A percentile compares a stretch with the other conserved stretches of the same genome.
These are phyloP conservation scores for Mormyrus iriodes DNA, from an alignment of 2,113 vertebrate species.

Conservation along the genomic window DNA sequence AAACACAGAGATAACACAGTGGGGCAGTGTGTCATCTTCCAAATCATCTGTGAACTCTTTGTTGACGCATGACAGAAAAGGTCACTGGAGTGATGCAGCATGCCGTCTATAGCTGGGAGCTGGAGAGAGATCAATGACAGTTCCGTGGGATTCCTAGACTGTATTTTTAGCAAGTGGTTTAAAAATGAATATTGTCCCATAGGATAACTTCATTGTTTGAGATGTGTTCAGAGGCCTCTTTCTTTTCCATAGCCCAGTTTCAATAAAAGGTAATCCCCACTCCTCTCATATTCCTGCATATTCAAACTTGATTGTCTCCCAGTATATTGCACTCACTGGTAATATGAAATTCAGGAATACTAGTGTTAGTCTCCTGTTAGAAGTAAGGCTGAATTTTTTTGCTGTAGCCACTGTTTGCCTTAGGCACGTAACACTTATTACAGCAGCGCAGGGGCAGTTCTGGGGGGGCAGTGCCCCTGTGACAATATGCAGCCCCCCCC, in stretches of 20 bases:
- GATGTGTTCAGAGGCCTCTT: background rate
- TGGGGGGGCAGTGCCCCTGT: too few species aligned
- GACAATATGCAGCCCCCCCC: too few species aligned
- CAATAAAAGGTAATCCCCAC: background rate
- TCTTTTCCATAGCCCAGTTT: background rate
- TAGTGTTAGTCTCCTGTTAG: background rate
- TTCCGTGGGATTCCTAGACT: background rate
- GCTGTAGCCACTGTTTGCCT: background rate
- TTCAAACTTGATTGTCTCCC: background rate
- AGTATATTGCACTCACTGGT: background rate
- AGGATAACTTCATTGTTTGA: background rate
- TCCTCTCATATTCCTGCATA: background rate
- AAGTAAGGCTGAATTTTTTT: background rate
- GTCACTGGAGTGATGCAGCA: background rate
- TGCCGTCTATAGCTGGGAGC: background rate
- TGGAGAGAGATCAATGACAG: background rate
- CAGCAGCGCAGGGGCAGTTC: too few species aligned
- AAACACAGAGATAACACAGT: background rate
- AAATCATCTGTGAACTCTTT: background rate
- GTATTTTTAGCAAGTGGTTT: background rate
- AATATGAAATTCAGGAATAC: background rate
- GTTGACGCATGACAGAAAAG: background rate
- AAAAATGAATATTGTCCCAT: background rate
- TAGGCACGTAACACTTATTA: background rate
- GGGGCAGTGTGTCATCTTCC: background rate